Evolutionary conservation across 2,113 vertebrate species (phyloP).

Genomic region (Prochilodus magdalenae): DNA sequence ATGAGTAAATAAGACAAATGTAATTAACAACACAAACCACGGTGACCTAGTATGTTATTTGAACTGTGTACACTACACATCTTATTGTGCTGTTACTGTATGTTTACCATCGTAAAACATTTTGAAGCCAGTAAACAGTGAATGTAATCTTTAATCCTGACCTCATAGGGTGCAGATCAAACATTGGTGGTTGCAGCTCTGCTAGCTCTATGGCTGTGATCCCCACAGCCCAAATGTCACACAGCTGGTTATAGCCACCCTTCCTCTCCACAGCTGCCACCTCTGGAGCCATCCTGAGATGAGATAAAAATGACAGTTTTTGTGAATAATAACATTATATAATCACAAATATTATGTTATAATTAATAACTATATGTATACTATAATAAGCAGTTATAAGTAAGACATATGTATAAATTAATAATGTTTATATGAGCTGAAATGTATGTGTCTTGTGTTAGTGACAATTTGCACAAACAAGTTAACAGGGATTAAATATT

Average conservation of each 20-base stretch:
- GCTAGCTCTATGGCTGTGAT: slow-evolving; percentile 62
- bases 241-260: slow-evolving; percentile 79
- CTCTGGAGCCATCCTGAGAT: slow-evolving; percentile 79
- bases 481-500: too few species aligned
- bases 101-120: not conserved
- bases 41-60: not conserved
- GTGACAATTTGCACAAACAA: too few species aligned
- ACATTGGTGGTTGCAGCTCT: slow-evolving; percentile 67
- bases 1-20: not conserved
- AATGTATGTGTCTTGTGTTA: too few species aligned
- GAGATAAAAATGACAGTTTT: not conserved
- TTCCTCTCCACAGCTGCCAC: slow-evolving; percentile 80
- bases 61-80: not conserved
- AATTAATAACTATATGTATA: too few species aligned
- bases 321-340: too few species aligned
- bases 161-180: slow-evolving; percentile 64
- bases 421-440: too few species aligned
- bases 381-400: too few species aligned
- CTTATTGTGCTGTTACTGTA: not conserved
- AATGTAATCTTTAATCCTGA: slow-evolving; percentile 17
- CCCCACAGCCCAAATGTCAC: slow-evolving; percentile 66
- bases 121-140: not conserved
- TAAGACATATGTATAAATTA: too few species aligned
- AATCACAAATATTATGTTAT: too few species aligned
- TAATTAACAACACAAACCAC: not conserved